Percentiles rank a stretch among this genome's conserved stretches.
Evolutionary conservation across 92 coral and sea anemone species (phyloP).

Genomic region (Actinostola sp.): DNA sequence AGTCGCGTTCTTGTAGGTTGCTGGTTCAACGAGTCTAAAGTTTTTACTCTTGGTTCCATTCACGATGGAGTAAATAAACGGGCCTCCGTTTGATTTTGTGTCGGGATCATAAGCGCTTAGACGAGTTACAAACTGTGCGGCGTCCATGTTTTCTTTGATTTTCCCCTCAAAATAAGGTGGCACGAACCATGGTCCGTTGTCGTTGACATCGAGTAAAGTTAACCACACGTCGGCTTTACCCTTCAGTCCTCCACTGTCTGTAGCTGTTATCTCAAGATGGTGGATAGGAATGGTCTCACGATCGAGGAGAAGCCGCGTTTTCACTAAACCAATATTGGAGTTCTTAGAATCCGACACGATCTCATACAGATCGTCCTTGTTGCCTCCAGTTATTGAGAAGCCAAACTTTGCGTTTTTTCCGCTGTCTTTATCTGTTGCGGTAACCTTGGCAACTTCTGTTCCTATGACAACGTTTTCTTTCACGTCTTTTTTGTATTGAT

Average conservation of each 20-base stretch:
- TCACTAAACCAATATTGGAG: conserved; percentile 66
- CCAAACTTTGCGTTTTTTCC: conserved; percentile 63
- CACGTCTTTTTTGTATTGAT: conserved; percentile 59
- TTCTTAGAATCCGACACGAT: conserved; percentile 58
- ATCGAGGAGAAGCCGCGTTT: conserved; percentile 67
- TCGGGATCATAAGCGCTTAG: conserved; percentile 88
- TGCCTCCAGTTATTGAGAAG: conserved; percentile 72
- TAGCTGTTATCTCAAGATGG: conserved; percentile 78
- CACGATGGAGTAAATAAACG: conserved; percentile 64
- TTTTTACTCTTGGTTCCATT: conserved; percentile 37
- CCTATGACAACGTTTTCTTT: conserved; percentile 61
- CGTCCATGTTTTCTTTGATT: conserved; percentile 61
- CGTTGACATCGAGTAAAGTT: conserved; percentile 76
- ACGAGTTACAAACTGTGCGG: conserved; percentile 65
- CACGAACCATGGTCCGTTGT: conserved; percentile 88
- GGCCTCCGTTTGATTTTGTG: conserved; percentile 74
- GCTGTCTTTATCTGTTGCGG: conserved; percentile 80
- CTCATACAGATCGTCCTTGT: conserved; percentile 74
- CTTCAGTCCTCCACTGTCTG: conserved; percentile 84
- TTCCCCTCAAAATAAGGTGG: conserved; percentile 86
- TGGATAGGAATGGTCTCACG: conserved; percentile 71
- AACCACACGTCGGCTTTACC: conserved; percentile 69
- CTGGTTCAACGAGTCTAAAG: conserved; percentile 47
- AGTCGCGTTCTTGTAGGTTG: conserved; percentile 50
- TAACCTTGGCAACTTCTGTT: conserved; percentile 45